These are phyloP conservation scores for Coreius guichenoti DNA, from an alignment of 2,797 vertebrate genomes.

Conservation along the genomic window DNA sequence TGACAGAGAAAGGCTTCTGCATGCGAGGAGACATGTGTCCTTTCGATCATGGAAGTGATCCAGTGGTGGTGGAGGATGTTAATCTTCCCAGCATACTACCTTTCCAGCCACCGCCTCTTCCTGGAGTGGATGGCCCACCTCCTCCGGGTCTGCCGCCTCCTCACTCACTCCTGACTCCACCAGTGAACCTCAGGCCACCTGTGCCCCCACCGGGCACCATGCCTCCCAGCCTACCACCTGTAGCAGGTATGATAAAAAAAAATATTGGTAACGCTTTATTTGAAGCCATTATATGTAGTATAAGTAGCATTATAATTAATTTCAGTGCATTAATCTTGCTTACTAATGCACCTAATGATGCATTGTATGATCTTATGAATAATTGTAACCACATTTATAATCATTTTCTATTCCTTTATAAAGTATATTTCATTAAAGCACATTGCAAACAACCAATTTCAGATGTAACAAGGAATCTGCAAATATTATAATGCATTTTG, in stretches of 20 bases:
- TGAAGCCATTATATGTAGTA: not conserved
- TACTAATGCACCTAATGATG: not conserved
- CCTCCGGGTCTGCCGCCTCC: conserved; percentile 92
- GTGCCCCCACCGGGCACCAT: conserved; percentile 91
- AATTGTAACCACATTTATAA: not conserved
- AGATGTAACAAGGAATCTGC: not conserved
- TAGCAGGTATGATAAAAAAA: conserved; percentile 84
- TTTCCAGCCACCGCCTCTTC: conserved; percentile 93
- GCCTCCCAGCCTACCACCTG: conserved; percentile 92
- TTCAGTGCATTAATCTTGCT: not conserved
- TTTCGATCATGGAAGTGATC: conserved; percentile 97
- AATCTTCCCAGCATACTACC: conserved; percentile 94
- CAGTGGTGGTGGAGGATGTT: conserved; percentile 96
- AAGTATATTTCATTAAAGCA: not conserved
- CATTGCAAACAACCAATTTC: not conserved
- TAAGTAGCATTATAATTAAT: not conserved
- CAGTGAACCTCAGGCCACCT: conserved; percentile 92
- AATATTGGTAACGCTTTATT: not conserved
- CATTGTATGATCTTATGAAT: not conserved
- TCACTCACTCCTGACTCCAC: conserved; percentile 88
- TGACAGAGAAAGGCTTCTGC: conserved; percentile 96
- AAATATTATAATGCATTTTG: not conserved
- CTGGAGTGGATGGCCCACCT: conserved; percentile 89
- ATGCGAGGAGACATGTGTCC: conserved; percentile 98
- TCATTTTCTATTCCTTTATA: not conserved